Evolutionary conservation across 2,888 invertebrate species (phyloP).

Genomic region (Rugalucina vietnamica): DNA sequence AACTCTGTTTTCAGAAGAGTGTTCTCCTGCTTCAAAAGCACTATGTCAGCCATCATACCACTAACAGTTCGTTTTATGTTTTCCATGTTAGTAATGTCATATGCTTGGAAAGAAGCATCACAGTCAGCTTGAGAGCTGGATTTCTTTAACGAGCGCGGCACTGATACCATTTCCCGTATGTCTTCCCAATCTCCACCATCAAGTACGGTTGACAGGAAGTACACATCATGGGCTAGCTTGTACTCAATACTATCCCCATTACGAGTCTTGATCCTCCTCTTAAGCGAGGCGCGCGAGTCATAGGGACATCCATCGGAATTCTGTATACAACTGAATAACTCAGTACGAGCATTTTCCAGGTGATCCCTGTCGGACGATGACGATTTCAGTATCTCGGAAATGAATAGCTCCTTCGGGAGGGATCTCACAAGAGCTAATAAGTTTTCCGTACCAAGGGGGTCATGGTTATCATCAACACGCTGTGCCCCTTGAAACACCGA

Average conservation of each 20-base stretch:
- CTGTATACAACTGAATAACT: not conserved
- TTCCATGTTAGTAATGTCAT: not conserved
- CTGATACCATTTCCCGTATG: not conserved
- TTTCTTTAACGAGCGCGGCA: not conserved
- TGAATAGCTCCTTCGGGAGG: not conserved
- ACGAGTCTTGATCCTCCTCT: not conserved
- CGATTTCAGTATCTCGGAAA: not conserved
- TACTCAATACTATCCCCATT: not conserved
- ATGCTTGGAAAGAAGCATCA: not conserved
- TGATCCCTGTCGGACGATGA: not conserved
- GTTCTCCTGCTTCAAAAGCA: not conserved
- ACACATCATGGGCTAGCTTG: not conserved
- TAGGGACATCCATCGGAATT: not conserved
- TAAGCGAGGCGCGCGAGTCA: not conserved
- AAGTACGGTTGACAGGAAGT: not conserved
- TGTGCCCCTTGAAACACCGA: not conserved
- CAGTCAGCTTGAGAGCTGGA: not conserved
- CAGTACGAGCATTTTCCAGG: not conserved
- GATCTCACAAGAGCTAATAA: not conserved
- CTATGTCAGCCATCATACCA: not conserved
- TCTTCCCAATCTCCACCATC: not conserved
- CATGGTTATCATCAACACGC: not conserved
- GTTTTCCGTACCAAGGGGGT: not conserved
- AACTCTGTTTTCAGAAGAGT: not conserved
- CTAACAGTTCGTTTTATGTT: not conserved